phyloP scores from a whole-genome alignment of 2,888 invertebrate genomes.

The Epinotia demarniana region DNA sequence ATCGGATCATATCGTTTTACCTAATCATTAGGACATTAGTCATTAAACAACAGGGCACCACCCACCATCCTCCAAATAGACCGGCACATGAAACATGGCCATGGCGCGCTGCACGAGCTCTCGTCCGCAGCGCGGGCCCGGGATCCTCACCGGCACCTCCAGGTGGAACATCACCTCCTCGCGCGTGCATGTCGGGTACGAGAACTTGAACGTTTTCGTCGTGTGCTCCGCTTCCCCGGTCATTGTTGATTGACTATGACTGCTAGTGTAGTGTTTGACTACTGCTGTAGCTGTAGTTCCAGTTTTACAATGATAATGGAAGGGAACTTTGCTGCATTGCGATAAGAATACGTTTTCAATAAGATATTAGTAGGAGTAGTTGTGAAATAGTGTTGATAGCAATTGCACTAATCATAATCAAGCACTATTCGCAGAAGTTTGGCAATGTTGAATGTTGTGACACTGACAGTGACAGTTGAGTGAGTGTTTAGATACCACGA shows the following conservation, averaged over 20 bases:
- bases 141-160: conserved; percentile 86
- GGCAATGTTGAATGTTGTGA: neutral
- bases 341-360: neutral
- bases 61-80: conserved; percentile 87
- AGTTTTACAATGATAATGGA: too few relatives aligned
- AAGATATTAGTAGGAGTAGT: neutral
- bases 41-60: neutral
- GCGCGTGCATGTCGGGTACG: conserved; percentile 85
- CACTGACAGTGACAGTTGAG: conserved; percentile 10
- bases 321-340: neutral
- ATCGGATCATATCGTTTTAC: neutral
- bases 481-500: conserved; percentile 3
- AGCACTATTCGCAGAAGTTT: too few relatives aligned
- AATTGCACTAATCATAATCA: too few relatives aligned
- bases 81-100: conserved; percentile 88
- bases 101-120: conserved; percentile 88
- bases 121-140: conserved; percentile 79
- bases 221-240: conserved; percentile 63
- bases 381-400: neutral
- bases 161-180: conserved; percentile 81
- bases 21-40: too few relatives aligned
- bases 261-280: neutral
- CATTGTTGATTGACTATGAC: conserved; percentile 58
- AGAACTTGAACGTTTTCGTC: conserved; percentile 75
- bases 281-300: too few relatives aligned